Conservation (phyloP, 2,888 invertebrate genomes). For the Ferdinandea cuprea region DNA sequence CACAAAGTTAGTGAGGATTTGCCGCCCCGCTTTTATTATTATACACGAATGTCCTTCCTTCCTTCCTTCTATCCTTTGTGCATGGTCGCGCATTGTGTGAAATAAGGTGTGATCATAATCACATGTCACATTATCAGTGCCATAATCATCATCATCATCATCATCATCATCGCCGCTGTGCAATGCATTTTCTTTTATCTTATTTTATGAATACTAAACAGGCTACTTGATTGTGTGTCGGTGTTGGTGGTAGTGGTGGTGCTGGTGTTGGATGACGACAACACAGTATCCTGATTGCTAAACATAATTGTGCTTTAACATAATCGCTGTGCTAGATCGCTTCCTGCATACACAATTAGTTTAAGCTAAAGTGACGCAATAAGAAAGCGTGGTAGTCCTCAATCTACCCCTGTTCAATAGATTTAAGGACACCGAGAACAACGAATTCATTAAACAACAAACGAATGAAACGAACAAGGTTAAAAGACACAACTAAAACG, state of each 20-base stretch:
- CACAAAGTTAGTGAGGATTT: constrained; percentile 37
- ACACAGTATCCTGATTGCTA: constrained; percentile 53
- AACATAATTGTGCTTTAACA: constrained; percentile 65
- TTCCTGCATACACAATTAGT: constrained; percentile 67
- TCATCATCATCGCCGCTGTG: not conserved
- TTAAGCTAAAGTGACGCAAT: constrained; percentile 48
- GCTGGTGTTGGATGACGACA: constrained; percentile 4
- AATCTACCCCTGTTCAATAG: constrained; percentile 3
- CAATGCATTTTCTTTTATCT: constrained; percentile 31
- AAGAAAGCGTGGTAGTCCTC: not conserved
- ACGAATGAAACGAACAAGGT: constrained; percentile 54
- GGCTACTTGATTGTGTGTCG: constrained; percentile 1
- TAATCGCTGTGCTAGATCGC: constrained; percentile 58
- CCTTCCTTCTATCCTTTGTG: too few species aligned
- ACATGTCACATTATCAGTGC: constrained; percentile 56
- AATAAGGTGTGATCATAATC: constrained; percentile 67
- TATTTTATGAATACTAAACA: constrained; percentile 66
- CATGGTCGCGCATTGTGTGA: constrained; percentile 22
- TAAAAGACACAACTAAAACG: constrained; percentile 36
- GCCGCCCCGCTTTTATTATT: constrained; percentile 6
- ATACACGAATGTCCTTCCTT: constrained; percentile 18
- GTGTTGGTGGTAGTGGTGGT: not conserved
- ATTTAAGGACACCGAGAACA: constrained; percentile 35
- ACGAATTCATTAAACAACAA: constrained; percentile 52
- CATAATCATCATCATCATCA: constrained; percentile 22